A percentile compares a stretch with the other conserved stretches of the same genome.
Evolutionary conservation across 1,140 invertebrate species (phyloP).

Genomic region (Lepidurus apus): DNA sequence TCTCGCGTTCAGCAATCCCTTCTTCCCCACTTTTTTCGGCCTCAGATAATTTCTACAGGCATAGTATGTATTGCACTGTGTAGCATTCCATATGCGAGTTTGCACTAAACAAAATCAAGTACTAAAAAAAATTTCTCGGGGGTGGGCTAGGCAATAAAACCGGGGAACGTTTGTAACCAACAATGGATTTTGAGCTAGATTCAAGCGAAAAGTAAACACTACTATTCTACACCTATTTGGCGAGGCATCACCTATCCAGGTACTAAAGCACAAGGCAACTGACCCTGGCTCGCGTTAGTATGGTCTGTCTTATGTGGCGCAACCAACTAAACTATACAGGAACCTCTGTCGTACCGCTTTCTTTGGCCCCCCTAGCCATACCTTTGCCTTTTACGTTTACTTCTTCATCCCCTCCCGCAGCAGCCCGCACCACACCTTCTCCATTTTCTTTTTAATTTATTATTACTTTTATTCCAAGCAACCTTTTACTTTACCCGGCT

Average conservation of each 20-base stretch:
- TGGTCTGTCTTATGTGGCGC: constrained; percentile 8
- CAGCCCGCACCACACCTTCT: neutral
- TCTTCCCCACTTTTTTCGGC: too few species aligned
- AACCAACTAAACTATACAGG: neutral
- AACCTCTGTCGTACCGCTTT: constrained; percentile 13
- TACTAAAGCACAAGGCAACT: constrained; percentile 4
- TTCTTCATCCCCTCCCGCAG: neutral
- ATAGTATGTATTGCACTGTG: neutral
- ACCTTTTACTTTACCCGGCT: too few species aligned
- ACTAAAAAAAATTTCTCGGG: too few species aligned
- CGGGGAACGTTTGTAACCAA: neutral
- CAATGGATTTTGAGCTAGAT: neutral
- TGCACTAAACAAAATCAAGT: too few species aligned
- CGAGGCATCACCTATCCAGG: neutral
- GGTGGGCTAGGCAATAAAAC: neutral
- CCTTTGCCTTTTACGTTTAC: neutral
- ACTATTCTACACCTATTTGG: neutral
- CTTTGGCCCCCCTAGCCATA: neutral
- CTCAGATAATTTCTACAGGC: too few species aligned
- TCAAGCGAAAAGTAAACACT: neutral
- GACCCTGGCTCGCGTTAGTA: constrained; percentile 13
- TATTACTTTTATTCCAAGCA: too few species aligned
- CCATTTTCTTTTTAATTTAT: neutral
- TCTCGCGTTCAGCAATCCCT: too few species aligned
- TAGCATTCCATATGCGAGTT: neutral